Percentiles rank a stretch among this genome's conserved stretches.
Conservation (phyloP, 2,888 invertebrate genomes). For the Diogma glabrata region DNA sequence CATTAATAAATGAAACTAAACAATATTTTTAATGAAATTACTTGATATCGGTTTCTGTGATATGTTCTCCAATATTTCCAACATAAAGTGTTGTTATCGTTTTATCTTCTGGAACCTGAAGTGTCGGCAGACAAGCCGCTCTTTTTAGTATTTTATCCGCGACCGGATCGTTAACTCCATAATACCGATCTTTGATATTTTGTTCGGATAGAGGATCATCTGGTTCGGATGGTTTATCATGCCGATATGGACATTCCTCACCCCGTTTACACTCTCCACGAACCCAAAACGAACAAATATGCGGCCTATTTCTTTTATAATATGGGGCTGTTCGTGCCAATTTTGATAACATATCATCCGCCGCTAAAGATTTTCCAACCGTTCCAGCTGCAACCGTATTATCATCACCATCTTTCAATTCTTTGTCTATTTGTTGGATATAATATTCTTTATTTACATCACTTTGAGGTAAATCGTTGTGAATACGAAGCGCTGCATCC, state of each 20-base stretch:
- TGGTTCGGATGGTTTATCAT: constrained; percentile 89
- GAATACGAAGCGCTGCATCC: constrained; percentile 74
- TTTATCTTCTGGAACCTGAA: constrained; percentile 92
- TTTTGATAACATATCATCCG: constrained; percentile 69
- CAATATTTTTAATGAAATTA: constrained; percentile 26
- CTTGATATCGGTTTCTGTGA: constrained; percentile 81
- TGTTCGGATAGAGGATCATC: constrained; percentile 89
- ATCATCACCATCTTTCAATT: constrained; percentile 41
- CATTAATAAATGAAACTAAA: no score
- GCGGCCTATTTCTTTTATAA: constrained; percentile 82
- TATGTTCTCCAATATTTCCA: constrained; percentile 83
- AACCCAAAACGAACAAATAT: constrained; percentile 92
- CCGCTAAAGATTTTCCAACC: constrained; percentile 55
- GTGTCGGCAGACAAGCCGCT: constrained; percentile 84
- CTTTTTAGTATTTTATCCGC: constrained; percentile 81
- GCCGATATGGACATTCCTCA: constrained; percentile 88
- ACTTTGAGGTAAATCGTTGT: constrained; percentile 75
- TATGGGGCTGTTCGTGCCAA: constrained; percentile 82
- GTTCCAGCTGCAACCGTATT: constrained; percentile 43
- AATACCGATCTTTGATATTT: constrained; percentile 83
- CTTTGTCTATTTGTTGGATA: constrained; percentile 74
- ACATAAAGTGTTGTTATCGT: constrained; percentile 94
- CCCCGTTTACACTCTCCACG: constrained; percentile 90
- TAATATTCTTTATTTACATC: constrained; percentile 89
- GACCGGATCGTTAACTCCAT: constrained; percentile 87